Percentiles rank a stretch among this genome's conserved stretches.
Conservation (phyloP, 2,888 invertebrate species). For the Drosophila melanocephala region DNA sequence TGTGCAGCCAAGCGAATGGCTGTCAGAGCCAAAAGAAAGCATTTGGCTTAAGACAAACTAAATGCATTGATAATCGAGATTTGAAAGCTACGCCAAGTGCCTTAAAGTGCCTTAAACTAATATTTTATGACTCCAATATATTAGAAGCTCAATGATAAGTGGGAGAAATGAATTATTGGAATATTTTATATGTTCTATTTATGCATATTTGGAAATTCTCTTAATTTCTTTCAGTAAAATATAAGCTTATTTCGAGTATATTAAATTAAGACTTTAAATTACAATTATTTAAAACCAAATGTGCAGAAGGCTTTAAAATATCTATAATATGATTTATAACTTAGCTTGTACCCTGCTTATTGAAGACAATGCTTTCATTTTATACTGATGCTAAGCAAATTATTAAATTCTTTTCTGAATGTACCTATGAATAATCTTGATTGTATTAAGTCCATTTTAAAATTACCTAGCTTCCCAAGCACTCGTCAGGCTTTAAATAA, state of each 20-base stretch:
- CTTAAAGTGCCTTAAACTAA: neutral
- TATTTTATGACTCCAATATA: neutral
- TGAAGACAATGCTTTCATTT: neutral
- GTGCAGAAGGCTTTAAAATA: neutral
- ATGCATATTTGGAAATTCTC: too few species aligned
- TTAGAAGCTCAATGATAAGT: neutral
- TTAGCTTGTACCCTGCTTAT: neutral
- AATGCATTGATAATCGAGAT: slow-evolving; percentile 29
- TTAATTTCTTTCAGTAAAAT: neutral
- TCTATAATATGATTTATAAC: neutral
- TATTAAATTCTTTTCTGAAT: neutral
- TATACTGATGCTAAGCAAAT: neutral
- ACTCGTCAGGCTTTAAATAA: too few species aligned
- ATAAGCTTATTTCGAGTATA: neutral
- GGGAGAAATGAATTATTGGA: too few species aligned
- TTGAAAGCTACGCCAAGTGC: neutral
- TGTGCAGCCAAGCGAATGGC: slow-evolving; percentile 57
- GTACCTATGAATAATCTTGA: neutral
- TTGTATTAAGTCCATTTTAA: neutral
- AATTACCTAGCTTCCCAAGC: neutral
- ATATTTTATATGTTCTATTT: too few species aligned
- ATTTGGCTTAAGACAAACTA: slow-evolving; percentile 10
- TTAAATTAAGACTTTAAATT: neutral
- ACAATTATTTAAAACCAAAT: neutral
- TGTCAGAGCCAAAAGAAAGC: slow-evolving; percentile 9